Evolutionary conservation across 2,888 invertebrate genomes (phyloP).

Genomic region (Exephanes ischioxanthus): DNA sequence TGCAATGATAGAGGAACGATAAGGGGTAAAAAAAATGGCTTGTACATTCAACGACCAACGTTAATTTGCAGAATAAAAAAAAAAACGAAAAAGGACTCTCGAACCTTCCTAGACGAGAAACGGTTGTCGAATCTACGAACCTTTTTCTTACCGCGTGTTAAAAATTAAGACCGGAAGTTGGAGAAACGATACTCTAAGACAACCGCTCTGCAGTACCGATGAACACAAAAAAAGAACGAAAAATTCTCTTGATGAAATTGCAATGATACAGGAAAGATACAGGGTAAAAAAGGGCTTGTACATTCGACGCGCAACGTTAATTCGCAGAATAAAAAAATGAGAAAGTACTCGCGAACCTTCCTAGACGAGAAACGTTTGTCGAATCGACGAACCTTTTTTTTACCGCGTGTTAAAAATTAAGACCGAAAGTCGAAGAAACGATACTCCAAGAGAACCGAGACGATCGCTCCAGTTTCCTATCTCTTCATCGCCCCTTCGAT

Average conservation of each 20-base stretch:
- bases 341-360: background rate
- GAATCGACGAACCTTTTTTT: background rate
- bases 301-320: background rate
- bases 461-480: conserved; percentile 23
- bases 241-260: background rate
- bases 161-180: conserved; percentile 1
- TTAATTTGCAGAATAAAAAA: too few species aligned
- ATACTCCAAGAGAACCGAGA: conserved; percentile 29
- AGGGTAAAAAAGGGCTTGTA: background rate
- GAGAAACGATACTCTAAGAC: conserved; percentile 2
- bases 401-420: background rate
- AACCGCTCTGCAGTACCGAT: too few species aligned
- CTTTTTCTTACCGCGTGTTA: background rate
- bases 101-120: background rate
- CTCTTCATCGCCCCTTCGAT: conserved; percentile 24
- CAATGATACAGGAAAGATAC: background rate
- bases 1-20: background rate
- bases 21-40: background rate
- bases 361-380: background rate
- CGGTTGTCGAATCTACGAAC: background rate
- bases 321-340: background rate
- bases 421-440: background rate
- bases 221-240: too few species aligned
- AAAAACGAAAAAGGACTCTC: too few species aligned
- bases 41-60: background rate